Evolutionary conservation across 2,888 invertebrate genomes (phyloP).

Genomic region (Halictus ligatus): DNA sequence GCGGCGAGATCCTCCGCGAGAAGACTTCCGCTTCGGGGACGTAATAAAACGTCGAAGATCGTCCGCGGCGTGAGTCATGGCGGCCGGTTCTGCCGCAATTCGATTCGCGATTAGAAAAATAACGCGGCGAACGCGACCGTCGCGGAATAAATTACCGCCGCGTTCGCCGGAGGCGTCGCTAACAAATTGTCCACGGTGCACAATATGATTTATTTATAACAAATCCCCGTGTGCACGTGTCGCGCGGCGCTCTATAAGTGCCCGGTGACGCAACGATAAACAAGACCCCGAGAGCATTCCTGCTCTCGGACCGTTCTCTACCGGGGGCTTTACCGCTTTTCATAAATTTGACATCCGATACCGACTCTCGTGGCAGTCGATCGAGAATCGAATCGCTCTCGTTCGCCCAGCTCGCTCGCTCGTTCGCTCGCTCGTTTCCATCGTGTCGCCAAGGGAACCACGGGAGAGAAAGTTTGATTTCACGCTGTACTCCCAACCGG

Average conservation of each 20-base stretch:
- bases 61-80: slow-evolving; percentile 32
- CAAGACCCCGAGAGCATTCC: background rate
- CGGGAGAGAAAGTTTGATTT: slow-evolving; percentile 69
- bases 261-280: slow-evolving; percentile 17
- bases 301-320: too few relatives aligned
- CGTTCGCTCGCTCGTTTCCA: slow-evolving; percentile 27
- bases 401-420: slow-evolving; percentile 41
- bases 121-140: slow-evolving; percentile 15
- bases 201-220: slow-evolving; percentile 26
- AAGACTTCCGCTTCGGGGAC: slow-evolving; percentile 38
- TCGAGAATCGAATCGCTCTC: slow-evolving; percentile 27
- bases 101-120: slow-evolving; percentile 53
- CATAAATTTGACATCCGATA: slow-evolving; percentile 36
- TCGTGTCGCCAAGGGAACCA: slow-evolving; percentile 63
- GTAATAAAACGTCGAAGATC: slow-evolving; percentile 4
- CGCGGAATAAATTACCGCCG: slow-evolving; percentile 20
- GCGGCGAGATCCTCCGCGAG: slow-evolving; percentile 27
- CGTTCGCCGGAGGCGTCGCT: slow-evolving; percentile 7
- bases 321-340: background rate
- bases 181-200: slow-evolving; percentile 12
- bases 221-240: background rate
- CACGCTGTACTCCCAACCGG: slow-evolving; percentile 60
- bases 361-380: background rate
- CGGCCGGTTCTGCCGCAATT: slow-evolving; percentile 30
- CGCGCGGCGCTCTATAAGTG: slow-evolving; percentile 7